phyloP scores from a whole-genome alignment of 2,888 invertebrate genomes.

The Ichneumoninae sp. region DNA sequence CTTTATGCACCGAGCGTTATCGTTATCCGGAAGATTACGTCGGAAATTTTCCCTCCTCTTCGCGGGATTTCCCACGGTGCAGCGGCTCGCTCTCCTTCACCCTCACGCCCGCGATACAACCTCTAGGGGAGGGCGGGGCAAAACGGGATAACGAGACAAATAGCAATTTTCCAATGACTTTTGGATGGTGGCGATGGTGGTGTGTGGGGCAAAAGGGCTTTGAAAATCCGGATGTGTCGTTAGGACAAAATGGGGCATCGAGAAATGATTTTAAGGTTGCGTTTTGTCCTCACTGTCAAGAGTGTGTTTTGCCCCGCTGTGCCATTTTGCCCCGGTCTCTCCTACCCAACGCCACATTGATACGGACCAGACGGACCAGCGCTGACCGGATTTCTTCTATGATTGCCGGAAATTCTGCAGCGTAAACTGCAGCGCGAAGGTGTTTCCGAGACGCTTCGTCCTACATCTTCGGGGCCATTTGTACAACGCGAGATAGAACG shows the following conservation, averaged over 20 bases:
- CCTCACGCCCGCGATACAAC: conserved; percentile 27
- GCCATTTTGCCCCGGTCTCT: no score
- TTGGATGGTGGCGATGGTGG: no score
- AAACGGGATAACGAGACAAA: no score
- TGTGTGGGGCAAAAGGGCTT: no score
- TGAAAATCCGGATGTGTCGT: no score
- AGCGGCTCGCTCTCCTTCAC: conserved; percentile 35
- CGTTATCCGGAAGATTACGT: conserved; percentile 69
- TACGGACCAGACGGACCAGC: background rate
- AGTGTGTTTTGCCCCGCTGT: no score
- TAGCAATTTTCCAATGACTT: no score
- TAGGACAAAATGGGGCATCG: no score
- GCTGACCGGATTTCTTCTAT: conserved; percentile 1
- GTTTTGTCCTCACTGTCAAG: no score
- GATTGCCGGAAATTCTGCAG: background rate
- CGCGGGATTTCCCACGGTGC: conserved; percentile 60
- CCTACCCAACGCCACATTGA: background rate
- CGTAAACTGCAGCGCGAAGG: conserved; percentile 4
- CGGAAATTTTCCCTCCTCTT: conserved; percentile 65
- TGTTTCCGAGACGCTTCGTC: conserved; percentile 8
- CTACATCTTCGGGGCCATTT: conserved; percentile 19
- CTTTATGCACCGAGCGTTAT: conserved; percentile 68
- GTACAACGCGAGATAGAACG: conserved; percentile 14
- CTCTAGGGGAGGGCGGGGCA: background rate
- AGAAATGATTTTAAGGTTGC: no score